Evolutionary conservation across 2,113 vertebrate genomes (phyloP), one percentile per base, ranked within the genome.

Genomic region (Scophthalmus maximus): DNA sequence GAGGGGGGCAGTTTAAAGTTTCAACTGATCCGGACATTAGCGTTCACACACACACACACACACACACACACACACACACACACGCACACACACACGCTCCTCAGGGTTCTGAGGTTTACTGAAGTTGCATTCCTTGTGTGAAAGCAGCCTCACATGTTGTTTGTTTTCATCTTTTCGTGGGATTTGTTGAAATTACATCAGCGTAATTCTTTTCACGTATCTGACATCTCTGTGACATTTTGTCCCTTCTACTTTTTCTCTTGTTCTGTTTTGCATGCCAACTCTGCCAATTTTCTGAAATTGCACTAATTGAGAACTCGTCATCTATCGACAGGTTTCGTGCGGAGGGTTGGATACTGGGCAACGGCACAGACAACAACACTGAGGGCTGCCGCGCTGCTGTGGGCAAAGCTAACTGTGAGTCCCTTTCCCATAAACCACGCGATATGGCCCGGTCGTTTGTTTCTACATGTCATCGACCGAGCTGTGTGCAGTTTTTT

Each of bases 381-480:
- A 51, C 70, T 55, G 57, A 80, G 67, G 81, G 73, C 81, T 63
- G 76, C 88, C 71, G 76, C 12, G 60, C 65, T 79, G 87, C 79
- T 81, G 88, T 86, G 79, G 82, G 84, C 81, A 86, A 89, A 78
- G n/a, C 82, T 69, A 83, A 85, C 76, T 87, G 92, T 90, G 82
- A 93, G 92, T 92, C 27, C 10, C 5, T 14, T 68, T 68, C 38
- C 18, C 53, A 1, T 29, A 25, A 64, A 38, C 20, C 11, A 18
- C 14, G 18, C 56, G 29, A 34, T 26, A 14, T 25, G 50, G 20
- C 42, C 50, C 11, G 7, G 30, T 69, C 65, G 40, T 69, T 46
- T 65, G 36, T 2, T 44, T 63, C 5, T 17, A 25, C 38, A 56
- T 44, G 46, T 55, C 46, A 26, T 44, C 38, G 10, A 20, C n/a